Evolutionary conservation across 2,113 vertebrate species (phyloP), one percentile per base, ranked within the genome.

Genomic region (Scophthalmus maximus): DNA sequence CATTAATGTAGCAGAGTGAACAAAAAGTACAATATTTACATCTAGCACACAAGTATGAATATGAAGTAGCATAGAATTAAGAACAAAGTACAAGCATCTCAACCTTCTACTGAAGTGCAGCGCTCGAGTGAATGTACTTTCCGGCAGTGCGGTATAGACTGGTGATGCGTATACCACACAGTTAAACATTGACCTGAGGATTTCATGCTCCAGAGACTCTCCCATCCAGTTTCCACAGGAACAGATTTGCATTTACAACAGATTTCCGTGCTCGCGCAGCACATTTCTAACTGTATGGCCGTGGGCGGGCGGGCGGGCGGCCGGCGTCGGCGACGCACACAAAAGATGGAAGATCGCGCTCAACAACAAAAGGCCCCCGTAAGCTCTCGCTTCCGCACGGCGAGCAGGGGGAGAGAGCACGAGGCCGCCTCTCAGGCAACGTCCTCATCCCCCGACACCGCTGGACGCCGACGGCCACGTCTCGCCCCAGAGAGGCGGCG

Each of bases 171-270:
- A n/a, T n/a, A n/a, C n/a, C n/a, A n/a, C n/a, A n/a, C n/a, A n/a
- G n/a, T n/a, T n/a, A n/a, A n/a, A n/a, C n/a, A n/a, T n/a, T n/a
- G n/a, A n/a, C n/a, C n/a, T 42, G 5, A 6, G 40, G 68, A 75
- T 73, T 64, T 67, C 47, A 64, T 18, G 78, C 67, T 78, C 67
- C 12, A 52, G 64, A 70, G 62, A 47, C 38, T n/a, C n/a, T n/a
- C 38, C 15, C 61, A 55, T 47, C 62, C 67, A 63, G 52, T 20
- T 58, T 49, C 71, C 62, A 59, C 51, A 15, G 15, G 17, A 30
- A n/a, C n/a, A 11, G 3, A 79, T 80, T 66, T 83, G 73, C 81
- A 63, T 72, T 60, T 67, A 62, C 58, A 73, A 65, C 68, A 86
- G 22, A 67, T 69, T 81, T 63, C 64, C n/a, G 79, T 50, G 58